Base-by-base conservation (phyloP, 2,113 vertebrate genomes). In the Chaetodon trifascialis region DNA sequence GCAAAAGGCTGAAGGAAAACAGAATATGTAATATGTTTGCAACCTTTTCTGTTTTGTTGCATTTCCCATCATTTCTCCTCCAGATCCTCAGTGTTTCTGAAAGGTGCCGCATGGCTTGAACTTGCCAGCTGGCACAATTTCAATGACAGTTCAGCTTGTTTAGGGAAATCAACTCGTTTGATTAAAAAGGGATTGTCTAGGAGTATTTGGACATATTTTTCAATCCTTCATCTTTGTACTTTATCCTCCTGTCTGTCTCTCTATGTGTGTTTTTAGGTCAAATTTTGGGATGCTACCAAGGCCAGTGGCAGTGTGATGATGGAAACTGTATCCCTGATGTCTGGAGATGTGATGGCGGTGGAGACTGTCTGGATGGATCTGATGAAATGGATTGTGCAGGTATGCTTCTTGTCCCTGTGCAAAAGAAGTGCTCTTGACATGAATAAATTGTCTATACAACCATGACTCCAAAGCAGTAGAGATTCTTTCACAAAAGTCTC, bases 341-440 rank as follows among this genome's bases (percentile, higher is more conserved):
- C 17, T 97, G 96, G 97, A 93, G 91, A 47, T 98, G 97, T 11
- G 97, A 98, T 1, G 96, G 96, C 5, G 47, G 47, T 1, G 91
- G 94, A 7, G 97, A 99, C 93, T 99, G 97, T 86, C 74, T 93
- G 76, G 97, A 99, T 85, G 97, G 96, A 47, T 97, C 97, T 0
- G 97, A 98, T 87, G 97, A 99, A 86, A 94, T 93, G 60, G 91
- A 95, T 25, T 98, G 97, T 25, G 7, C 17, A n/a, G 94, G 97
- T 97, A 79, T 7, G 14, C 4, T 30, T 75, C 4, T 16, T 49
- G 23, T 58, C 2, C 11, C 4, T 51, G 5, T 30, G n/a, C n/a
- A 23, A 25, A 76, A 56, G 0, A 46, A 49, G 0, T 36, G n/a
- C 25, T 58, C n/a, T 58, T 12, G 5, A 2, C 5, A 59, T 42